These are phyloP conservation scores for Eueremaeus valkanovi DNA, from an alignment of 2,888 invertebrate species.

Conservation along the genomic window DNA sequence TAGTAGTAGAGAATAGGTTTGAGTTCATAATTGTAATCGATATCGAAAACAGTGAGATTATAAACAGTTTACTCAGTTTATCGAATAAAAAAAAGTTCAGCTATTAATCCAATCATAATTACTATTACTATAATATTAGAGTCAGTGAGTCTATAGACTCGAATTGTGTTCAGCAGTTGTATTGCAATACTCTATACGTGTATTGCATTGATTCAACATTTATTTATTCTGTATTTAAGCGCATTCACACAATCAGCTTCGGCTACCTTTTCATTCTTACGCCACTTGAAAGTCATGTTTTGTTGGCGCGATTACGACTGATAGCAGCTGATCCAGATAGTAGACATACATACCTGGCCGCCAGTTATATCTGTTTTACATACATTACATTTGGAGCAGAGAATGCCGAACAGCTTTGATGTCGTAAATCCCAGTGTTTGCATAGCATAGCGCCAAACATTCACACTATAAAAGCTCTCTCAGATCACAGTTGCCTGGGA, in stretches of 20 bases:
- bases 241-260: slow-evolving; percentile 22
- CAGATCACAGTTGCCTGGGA: slow-evolving; percentile 32
- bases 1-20: neutral
- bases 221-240: slow-evolving; percentile 10
- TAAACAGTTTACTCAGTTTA: neutral
- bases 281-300: slow-evolving; percentile 30
- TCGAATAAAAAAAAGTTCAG: neutral
- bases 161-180: neutral
- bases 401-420: slow-evolving; percentile 22
- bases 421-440: slow-evolving; percentile 24
- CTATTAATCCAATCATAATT: neutral
- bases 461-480: slow-evolving; percentile 26
- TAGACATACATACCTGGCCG: slow-evolving; percentile 14
- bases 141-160: slow-evolving; percentile 12
- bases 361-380: neutral
- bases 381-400: neutral
- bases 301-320: slow-evolving; percentile 17
- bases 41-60: neutral
- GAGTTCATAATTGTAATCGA: neutral
- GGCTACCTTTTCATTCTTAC: slow-evolving; percentile 28
- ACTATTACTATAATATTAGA: too few relatives aligned
- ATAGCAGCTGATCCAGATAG: slow-evolving; percentile 34
- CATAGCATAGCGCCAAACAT: slow-evolving; percentile 28
- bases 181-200: too few relatives aligned
- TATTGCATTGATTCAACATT: neutral